These are phyloP conservation scores for Strigamia crassipes DNA, from an alignment of 2,888 invertebrate species.

Conservation along the genomic window DNA sequence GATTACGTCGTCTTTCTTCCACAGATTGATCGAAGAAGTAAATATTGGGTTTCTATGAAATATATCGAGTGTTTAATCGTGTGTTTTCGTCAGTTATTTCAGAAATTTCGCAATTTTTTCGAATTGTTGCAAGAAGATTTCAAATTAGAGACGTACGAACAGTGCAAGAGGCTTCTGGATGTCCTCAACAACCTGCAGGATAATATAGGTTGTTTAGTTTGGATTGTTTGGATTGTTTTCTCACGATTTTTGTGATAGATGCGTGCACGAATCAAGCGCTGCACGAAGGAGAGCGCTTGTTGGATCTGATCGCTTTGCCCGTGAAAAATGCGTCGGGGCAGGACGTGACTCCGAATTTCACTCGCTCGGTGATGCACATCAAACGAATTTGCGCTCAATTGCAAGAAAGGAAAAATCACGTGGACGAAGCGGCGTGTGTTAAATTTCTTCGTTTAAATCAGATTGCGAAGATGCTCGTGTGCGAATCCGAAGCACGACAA, in stretches of 20 bases:
- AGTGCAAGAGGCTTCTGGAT: not conserved
- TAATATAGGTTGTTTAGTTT: constrained; percentile 10
- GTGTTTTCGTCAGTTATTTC: constrained; percentile 56
- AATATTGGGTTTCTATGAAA: constrained; percentile 49
- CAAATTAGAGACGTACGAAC: not conserved
- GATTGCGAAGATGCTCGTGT: constrained; percentile 72
- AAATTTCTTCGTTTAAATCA: constrained; percentile 78
- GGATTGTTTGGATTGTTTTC: not conserved
- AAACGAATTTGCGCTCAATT: constrained; percentile 72
- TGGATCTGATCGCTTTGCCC: constrained; percentile 63
- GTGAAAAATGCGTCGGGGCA: constrained; percentile 77
- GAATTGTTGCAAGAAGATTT: constrained; percentile 55
- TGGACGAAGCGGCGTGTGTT: constrained; percentile 72
- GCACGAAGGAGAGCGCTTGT: constrained; percentile 46
- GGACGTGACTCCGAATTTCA: constrained; percentile 68
- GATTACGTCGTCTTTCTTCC: constrained; percentile 75
- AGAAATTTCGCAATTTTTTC: constrained; percentile 57
- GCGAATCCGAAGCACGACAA: constrained; percentile 76
- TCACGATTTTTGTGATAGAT: not conserved
- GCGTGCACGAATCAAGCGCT: constrained; percentile 11
- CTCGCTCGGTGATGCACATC: constrained; percentile 73
- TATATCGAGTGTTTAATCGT: constrained; percentile 43
- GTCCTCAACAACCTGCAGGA: not conserved
- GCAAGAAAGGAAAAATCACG: constrained; percentile 70
- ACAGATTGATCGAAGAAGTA: constrained; percentile 73